These are phyloP conservation scores for Onthophagus taurus DNA, from an alignment of 1,140 invertebrate genomes.

Conservation along the genomic window DNA sequence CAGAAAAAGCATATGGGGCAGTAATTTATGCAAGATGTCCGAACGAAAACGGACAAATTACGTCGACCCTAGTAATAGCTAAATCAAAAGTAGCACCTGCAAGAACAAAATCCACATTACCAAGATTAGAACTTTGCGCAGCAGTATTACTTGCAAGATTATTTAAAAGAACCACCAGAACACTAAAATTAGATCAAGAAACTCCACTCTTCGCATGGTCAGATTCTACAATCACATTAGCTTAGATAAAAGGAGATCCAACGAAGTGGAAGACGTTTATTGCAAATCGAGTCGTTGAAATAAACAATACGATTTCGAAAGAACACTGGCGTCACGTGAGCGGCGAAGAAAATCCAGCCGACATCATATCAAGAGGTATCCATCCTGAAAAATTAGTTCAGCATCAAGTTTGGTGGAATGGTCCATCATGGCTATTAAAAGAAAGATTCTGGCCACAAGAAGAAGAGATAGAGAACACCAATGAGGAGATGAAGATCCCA, in stretches of 20 bases:
- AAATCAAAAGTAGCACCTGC: conserved; percentile 20
- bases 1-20: conserved; percentile 20
- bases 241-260: conserved; percentile 23
- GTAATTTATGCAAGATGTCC: conserved; percentile 18
- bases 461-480: too few relatives aligned
- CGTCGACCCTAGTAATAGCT: background rate
- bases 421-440: background rate
- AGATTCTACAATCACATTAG: conserved; percentile 22
- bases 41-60: conserved; percentile 4
- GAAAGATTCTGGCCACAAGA: conserved; percentile 9
- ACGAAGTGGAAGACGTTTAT: conserved; percentile 33
- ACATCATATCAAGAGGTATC: conserved; percentile 4
- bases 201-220: conserved; percentile 20
- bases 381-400: conserved; percentile 1
- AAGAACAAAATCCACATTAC: conserved; percentile 17
- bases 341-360: conserved; percentile 5
- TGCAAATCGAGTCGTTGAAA: conserved; percentile 31
- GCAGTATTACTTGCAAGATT: conserved; percentile 19
- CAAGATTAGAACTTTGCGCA: conserved; percentile 19
- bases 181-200: conserved; percentile 19
- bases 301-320: conserved; percentile 19
- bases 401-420: conserved; percentile 3
- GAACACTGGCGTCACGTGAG: conserved; percentile 25
- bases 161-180: conserved; percentile 11
- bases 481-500: too few relatives aligned